Conservation (phyloP, 2,888 invertebrate species). For the Hylaea fasciaria region DNA sequence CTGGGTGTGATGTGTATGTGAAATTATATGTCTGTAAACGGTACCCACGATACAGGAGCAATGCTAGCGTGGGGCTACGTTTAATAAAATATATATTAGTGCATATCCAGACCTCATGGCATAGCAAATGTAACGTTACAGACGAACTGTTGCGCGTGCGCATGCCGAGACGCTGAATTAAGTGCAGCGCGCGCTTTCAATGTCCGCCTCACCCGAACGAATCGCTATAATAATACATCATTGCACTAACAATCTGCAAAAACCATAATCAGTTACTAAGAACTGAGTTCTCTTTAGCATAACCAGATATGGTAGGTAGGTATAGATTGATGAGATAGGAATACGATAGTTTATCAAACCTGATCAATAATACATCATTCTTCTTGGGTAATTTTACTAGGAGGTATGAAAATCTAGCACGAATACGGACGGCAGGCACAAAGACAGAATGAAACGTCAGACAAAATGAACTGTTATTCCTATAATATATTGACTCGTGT, state of each 20-base stretch:
- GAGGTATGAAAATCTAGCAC: no score
- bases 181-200: constrained; percentile 46
- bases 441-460: no score
- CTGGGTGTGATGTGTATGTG: no score
- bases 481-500: no score
- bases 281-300: constrained; percentile 27
- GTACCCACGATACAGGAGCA: no score
- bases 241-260: constrained; percentile 43
- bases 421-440: no score
- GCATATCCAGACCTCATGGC: not conserved
- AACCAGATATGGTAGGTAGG: constrained; percentile 27
- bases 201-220: constrained; percentile 44
- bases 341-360: constrained; percentile 1
- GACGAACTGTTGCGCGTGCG: constrained; percentile 42
- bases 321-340: constrained; percentile 31
- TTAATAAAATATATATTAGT: no score
- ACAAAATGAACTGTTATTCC: no score
- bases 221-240: constrained; percentile 35
- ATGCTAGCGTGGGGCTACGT: no score
- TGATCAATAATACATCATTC: not conserved
- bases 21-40: no score
- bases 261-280: constrained; percentile 36
- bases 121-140: constrained; percentile 42
- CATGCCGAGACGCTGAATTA: constrained; percentile 38
- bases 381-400: no score